Evolutionary conservation across 2,113 vertebrate genomes (phyloP).

Genomic region (Corvus cornix): DNA sequence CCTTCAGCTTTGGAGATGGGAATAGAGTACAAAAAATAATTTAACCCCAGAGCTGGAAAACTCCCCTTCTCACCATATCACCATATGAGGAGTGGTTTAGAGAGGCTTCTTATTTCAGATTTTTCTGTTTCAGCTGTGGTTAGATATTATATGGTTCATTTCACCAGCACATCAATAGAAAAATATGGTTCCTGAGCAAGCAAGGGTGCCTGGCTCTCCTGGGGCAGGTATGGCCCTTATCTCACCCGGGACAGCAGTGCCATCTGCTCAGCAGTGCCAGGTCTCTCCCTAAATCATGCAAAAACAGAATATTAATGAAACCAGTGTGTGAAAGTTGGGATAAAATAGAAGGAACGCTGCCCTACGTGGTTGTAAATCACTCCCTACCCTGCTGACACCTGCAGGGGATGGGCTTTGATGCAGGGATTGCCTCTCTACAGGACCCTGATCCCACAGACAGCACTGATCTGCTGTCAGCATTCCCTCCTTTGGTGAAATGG

Average conservation of each 20-base stretch:
- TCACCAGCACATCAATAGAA: neutral
- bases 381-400: neutral
- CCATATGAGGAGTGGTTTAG: neutral
- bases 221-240: neutral
- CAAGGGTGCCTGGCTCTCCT: neutral
- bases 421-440: neutral
- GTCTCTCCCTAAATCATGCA: neutral
- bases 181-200: neutral
- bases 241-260: neutral
- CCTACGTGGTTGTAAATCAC: accelerated
- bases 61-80: accelerated
- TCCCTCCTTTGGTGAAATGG: too few species aligned
- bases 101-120: neutral
- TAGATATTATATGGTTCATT: neutral
- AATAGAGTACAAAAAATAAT: neutral
- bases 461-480: neutral
- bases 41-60: neutral
- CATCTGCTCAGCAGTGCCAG: neutral
- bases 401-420: neutral
- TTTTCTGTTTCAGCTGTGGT: neutral
- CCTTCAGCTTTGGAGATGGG: neutral
- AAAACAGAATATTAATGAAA: neutral
- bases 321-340: neutral
- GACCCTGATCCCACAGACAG: neutral
- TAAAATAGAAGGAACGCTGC: neutral